These are phyloP conservation scores for Caenorhabditis latens DNA, from an alignment of 1,140 invertebrate species.

Conservation along the genomic window DNA sequence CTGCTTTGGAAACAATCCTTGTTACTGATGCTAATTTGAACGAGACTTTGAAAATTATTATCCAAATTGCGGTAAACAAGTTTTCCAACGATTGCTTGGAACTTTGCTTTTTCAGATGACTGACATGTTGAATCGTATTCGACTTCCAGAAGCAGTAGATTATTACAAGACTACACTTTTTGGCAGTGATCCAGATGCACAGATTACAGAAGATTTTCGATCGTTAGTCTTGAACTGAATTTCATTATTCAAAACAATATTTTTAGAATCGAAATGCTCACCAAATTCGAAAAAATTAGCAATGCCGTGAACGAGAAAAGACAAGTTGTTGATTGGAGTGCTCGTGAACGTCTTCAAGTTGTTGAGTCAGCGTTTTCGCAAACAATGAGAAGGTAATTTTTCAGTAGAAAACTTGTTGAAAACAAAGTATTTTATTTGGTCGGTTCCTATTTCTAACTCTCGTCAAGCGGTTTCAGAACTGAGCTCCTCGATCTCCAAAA, in stretches of 20 bases:
- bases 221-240: neutral
- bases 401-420: neutral
- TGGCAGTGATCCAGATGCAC: conserved; percentile 40
- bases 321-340: conserved; percentile 51
- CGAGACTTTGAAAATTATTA: neutral
- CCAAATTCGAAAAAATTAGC: conserved; percentile 24
- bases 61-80: neutral
- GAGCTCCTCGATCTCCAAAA: conserved; percentile 24
- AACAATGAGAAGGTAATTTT: conserved; percentile 38
- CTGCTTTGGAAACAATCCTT: neutral
- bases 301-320: neutral
- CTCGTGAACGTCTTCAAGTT: conserved; percentile 25
- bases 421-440: no score
- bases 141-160: conserved; percentile 45
- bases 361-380: conserved; percentile 25
- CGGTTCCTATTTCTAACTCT: neutral
- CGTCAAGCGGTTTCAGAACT: neutral
- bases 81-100: neutral
- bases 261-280: conserved; percentile 37
- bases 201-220: conserved; percentile 15
- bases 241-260: neutral
- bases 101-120: conserved; percentile 37
- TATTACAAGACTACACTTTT: neutral
- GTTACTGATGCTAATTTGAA: neutral
- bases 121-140: conserved; percentile 37